phyloP scores from a whole-genome alignment of 1,140 invertebrate species.

The Palaemon carinicauda region DNA sequence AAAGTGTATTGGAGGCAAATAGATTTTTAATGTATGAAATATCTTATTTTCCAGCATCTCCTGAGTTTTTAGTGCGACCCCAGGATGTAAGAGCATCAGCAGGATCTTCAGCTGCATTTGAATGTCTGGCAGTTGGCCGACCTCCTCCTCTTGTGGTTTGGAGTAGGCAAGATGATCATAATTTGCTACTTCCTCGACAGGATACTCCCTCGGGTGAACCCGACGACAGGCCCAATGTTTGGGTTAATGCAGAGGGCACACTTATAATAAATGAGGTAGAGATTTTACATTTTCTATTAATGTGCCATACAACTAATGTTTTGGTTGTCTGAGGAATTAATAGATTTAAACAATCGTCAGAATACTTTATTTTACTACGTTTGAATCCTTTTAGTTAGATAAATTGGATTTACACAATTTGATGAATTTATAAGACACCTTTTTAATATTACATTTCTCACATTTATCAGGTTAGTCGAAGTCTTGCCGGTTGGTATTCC shows the following conservation, averaged over 20 bases:
- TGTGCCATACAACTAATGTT: background rate
- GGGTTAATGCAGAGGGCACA: constrained; percentile 58
- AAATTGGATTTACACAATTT: too few species aligned
- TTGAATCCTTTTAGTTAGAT: too few species aligned
- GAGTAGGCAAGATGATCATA: constrained; percentile 86
- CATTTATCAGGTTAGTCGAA: constrained; percentile 61
- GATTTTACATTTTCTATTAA: background rate
- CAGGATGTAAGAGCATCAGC: constrained; percentile 44
- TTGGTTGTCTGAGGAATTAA: too few species aligned
- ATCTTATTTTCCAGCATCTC: constrained; percentile 31
- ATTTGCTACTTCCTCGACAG: constrained; percentile 51
- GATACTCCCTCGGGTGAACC: constrained; percentile 46
- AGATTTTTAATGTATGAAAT: background rate
- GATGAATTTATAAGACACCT: too few species aligned
- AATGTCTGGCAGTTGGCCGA: constrained; percentile 90
- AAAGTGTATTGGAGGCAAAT: too few species aligned
- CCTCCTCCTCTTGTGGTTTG: constrained; percentile 88
- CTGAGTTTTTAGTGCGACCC: constrained; percentile 59
- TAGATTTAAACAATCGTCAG: too few species aligned
- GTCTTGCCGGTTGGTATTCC: constrained; percentile 85
- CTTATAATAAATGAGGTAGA: constrained; percentile 56
- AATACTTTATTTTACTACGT: too few species aligned
- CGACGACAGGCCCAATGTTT: constrained; percentile 54
- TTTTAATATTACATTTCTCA: too few species aligned
- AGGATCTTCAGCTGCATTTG: constrained; percentile 85